Percentiles rank a stretch among this genome's conserved stretches.
phyloP scores from a whole-genome alignment of 1,140 invertebrate genomes.

The Probaryconus sp. region DNA sequence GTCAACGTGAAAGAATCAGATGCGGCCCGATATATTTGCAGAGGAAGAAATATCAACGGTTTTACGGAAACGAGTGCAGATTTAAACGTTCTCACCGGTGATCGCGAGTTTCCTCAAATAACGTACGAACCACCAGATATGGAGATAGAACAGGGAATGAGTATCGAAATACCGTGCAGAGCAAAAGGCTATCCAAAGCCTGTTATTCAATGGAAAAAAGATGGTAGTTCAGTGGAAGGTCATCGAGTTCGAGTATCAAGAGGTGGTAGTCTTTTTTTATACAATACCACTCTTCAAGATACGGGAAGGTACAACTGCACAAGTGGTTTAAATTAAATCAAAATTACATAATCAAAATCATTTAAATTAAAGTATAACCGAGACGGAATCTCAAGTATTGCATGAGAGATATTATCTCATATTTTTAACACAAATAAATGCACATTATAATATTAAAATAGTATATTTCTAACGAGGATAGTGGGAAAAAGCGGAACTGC shows the following conservation, averaged over 20 bases:
- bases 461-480: too few species aligned
- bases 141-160: slow-evolving; percentile 84
- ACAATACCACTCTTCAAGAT: slow-evolving; percentile 85
- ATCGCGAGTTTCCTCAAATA: slow-evolving; percentile 80
- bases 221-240: slow-evolving; percentile 81
- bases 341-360: too few species aligned
- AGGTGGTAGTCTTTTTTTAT: slow-evolving; percentile 88
- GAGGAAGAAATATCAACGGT: slow-evolving; percentile 86
- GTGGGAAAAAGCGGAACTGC: too few species aligned
- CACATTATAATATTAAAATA: too few species aligned
- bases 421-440: too few species aligned
- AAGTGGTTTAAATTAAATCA: neutral
- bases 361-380: too few species aligned
- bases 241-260: slow-evolving; percentile 79
- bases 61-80: slow-evolving; percentile 83
- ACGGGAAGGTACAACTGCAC: slow-evolving; percentile 79
- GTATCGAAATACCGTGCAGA: slow-evolving; percentile 88
- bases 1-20: slow-evolving; percentile 82
- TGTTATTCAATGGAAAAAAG: slow-evolving; percentile 88
- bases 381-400: too few species aligned
- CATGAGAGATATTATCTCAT: too few species aligned
- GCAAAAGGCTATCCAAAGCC: slow-evolving; percentile 88
- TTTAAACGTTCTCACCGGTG: slow-evolving; percentile 79
- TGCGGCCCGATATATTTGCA: slow-evolving; percentile 88
- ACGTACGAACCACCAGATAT: slow-evolving; percentile 85